Evolutionary conservation across 2,888 invertebrate genomes (phyloP).

Genomic region (Uropetala carovei): DNA sequence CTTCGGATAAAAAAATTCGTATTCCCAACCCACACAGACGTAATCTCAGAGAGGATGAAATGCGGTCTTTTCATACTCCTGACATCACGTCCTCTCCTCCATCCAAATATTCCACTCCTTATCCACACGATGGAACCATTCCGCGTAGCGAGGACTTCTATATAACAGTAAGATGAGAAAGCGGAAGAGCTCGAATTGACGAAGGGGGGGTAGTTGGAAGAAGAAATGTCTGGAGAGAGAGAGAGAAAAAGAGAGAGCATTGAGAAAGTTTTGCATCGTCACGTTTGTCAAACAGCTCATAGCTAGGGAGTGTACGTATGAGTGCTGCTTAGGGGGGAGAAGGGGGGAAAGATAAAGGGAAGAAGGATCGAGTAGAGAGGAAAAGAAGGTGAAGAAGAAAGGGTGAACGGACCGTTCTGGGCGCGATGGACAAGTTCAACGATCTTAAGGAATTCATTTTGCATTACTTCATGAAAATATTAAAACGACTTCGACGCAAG

Average conservation of each 20-base stretch:
- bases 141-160: too few relatives aligned
- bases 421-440: neutral
- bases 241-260: neutral
- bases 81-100: too few relatives aligned
- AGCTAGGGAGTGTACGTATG: slow-evolving; percentile 12
- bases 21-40: too few relatives aligned
- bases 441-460: neutral
- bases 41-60: too few relatives aligned
- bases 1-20: too few relatives aligned
- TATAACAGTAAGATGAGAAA: neutral
- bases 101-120: too few relatives aligned
- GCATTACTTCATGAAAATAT: neutral
- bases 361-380: neutral
- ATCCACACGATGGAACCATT: too few relatives aligned
- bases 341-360: slow-evolving; percentile 29
- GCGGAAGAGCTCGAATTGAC: slow-evolving; percentile 22
- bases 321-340: slow-evolving; percentile 8
- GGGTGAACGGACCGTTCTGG: slow-evolving; percentile 28
- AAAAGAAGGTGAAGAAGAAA: neutral
- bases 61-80: too few relatives aligned
- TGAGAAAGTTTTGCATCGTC: slow-evolving; percentile 34
- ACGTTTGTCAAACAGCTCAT: slow-evolving; percentile 59
- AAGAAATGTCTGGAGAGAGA: neutral
- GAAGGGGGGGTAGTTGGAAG: neutral
- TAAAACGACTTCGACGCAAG: too few relatives aligned